Base-by-base conservation (phyloP, 1,140 invertebrate species). In the Camponotus pennsylvanicus region DNA sequence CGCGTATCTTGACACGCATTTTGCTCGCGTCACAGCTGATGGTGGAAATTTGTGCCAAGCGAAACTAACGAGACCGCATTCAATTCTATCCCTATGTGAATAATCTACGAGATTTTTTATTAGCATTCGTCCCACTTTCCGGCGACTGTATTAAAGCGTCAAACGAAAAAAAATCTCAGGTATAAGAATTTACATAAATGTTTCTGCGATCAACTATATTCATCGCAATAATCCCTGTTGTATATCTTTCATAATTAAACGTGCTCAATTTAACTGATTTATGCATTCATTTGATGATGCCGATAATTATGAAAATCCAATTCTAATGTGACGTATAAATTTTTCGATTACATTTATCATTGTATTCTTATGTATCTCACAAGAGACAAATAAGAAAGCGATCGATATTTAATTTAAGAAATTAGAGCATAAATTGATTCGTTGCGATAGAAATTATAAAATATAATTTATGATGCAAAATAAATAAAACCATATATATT, bases 181-280 rank as follows among this genome's bases (percentile, higher is more conserved):
- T 88, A 88, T 73, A 86, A 37, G 18, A 69, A 88, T 88, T 80
- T 88, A 13, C 84, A 88, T 80, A 83, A 75, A 67, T 3, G 27
- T 71, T 85, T 34, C 32, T 55, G 8, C 5, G 2, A 57, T 45
- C 79, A 66, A 40, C 18, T 21, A 61, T 59, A 42, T 73, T 73
- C 11, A 1, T 75, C 79, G 27, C 13, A 18, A 55, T 79, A 32
- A 9, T 32, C 27, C 13, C 7, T 21, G 45, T 40, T 42, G 40
- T 67, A 42, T 15, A 67, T 27, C 40, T 55, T 45, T 40, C 27
- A 18, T 80, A 80, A 80, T 57, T 70, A 70, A 37, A 8, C 15
- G 6, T 49, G 4, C 1, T 11, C n/a, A 4, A 37, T 69, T 79
- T 55, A 69, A 69, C 27, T 49, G 21, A 83, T 83, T 83, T 57